These are phyloP conservation scores for Rotaria macrura DNA, from an alignment of 2,888 invertebrate species.

Conservation along the genomic window DNA sequence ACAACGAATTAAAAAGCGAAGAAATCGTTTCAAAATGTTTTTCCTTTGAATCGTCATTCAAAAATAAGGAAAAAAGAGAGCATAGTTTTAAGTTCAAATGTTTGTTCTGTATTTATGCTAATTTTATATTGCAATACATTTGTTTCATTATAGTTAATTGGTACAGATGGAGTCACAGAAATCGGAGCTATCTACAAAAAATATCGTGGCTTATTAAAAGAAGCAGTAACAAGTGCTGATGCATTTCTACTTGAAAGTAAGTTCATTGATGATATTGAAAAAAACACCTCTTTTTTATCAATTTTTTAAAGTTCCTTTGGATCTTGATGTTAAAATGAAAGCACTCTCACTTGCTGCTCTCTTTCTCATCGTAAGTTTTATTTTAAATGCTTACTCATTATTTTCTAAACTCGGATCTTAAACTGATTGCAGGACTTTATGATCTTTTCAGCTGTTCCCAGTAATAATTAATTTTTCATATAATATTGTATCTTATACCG, in stretches of 20 bases:
- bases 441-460: neutral
- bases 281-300: too few species aligned
- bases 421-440: neutral
- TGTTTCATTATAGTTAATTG: neutral
- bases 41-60: too few species aligned
- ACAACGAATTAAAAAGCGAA: too few species aligned
- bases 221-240: conserved; percentile 24
- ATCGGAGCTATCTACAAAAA: conserved; percentile 26
- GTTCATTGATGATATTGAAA: neutral
- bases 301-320: neutral
- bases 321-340: neutral
- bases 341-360: neutral
- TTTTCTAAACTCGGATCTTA: too few species aligned
- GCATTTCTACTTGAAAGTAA: conserved; percentile 24
- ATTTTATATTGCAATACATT: neutral
- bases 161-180: conserved; percentile 22
- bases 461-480: too few species aligned
- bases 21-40: too few species aligned
- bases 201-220: conserved; percentile 21
- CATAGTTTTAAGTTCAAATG: too few species aligned
- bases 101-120: too few species aligned
- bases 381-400: too few species aligned
- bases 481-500: too few species aligned
- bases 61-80: too few species aligned
- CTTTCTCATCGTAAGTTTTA: neutral